These are phyloP conservation scores for Horisme vitalbata DNA, from an alignment of 2,888 invertebrate species.

Conservation along the genomic window DNA sequence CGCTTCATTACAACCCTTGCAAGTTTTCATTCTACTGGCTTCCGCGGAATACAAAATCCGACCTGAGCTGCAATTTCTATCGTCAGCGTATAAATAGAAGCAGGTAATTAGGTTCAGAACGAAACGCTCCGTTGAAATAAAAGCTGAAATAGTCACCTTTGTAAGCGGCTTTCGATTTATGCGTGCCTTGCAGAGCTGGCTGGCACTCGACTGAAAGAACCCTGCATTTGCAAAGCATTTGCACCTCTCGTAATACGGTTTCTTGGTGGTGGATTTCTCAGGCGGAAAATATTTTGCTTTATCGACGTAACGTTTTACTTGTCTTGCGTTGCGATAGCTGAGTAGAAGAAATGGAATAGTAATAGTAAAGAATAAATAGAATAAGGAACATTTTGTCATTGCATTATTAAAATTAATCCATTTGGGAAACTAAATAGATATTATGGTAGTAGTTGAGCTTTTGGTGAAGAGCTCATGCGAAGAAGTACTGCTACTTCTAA, in stretches of 20 bases:
- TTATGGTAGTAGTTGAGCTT: too few species aligned
- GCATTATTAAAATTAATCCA: too few species aligned
- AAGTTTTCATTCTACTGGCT: constrained; percentile 9
- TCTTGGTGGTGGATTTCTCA: constrained; percentile 20
- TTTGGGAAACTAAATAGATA: too few species aligned
- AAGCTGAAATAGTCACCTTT: constrained; percentile 54
- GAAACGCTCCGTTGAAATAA: constrained; percentile 44
- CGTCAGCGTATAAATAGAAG: constrained; percentile 31
- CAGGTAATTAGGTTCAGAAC: constrained; percentile 38
- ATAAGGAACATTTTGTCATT: too few species aligned
- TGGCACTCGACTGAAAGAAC: constrained; percentile 36
- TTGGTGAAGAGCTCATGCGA: too few species aligned
- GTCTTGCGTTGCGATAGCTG: too few species aligned
- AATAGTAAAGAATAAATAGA: too few species aligned
- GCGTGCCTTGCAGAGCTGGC: constrained; percentile 40
- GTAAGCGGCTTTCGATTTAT: constrained; percentile 62
- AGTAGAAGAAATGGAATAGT: too few species aligned
- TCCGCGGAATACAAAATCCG: constrained; percentile 8
- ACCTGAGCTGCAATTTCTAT: constrained; percentile 18
- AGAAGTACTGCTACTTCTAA: too few species aligned
- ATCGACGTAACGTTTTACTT: too few species aligned
- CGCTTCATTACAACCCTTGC: constrained; percentile 11
- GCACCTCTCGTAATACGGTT: constrained; percentile 30
- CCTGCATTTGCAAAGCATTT: constrained; percentile 48
- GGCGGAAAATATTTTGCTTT: constrained; percentile 18